Percentiles rank a stretch among this genome's conserved stretches.
phyloP scores from a whole-genome alignment of 1,140 invertebrate species.

The Uloborus diversus region DNA sequence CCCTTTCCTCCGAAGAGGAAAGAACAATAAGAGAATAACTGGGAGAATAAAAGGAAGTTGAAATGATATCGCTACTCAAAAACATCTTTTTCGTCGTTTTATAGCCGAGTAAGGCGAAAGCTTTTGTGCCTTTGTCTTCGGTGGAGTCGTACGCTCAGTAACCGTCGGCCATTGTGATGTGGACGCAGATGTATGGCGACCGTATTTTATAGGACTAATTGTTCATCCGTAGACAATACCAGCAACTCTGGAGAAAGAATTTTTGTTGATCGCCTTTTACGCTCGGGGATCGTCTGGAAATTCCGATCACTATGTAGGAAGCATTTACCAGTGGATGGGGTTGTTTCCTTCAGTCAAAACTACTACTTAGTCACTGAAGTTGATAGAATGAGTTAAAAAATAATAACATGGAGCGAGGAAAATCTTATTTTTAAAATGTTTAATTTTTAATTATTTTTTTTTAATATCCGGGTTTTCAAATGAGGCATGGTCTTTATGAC shows the following conservation, averaged over 20 bases:
- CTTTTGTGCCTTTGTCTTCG: neutral
- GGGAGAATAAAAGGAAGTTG: neutral
- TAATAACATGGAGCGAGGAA: no score
- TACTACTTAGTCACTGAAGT: no score
- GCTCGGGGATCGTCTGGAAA: neutral
- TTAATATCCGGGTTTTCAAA: no score
- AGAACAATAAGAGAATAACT: neutral
- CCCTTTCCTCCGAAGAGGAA: no score
- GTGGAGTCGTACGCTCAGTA: neutral
- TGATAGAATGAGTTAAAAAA: no score
- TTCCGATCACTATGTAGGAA: no score
- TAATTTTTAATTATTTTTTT: no score
- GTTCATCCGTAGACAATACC: slow-evolving; percentile 27
- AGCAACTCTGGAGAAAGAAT: neutral
- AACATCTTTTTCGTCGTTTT: slow-evolving; percentile 5
- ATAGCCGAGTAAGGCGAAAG: neutral
- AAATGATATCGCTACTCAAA: neutral
- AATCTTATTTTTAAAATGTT: no score
- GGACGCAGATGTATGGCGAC: slow-evolving; percentile 1
- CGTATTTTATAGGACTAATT: slow-evolving; percentile 22
- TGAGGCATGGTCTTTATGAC: no score
- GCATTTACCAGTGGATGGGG: no score
- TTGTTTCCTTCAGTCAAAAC: no score
- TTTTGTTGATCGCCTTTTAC: slow-evolving; percentile 6
- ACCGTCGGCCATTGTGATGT: neutral